phyloP scores from a whole-genome alignment of 1,140 invertebrate species.

The Zeugodacus cucurbitae region DNA sequence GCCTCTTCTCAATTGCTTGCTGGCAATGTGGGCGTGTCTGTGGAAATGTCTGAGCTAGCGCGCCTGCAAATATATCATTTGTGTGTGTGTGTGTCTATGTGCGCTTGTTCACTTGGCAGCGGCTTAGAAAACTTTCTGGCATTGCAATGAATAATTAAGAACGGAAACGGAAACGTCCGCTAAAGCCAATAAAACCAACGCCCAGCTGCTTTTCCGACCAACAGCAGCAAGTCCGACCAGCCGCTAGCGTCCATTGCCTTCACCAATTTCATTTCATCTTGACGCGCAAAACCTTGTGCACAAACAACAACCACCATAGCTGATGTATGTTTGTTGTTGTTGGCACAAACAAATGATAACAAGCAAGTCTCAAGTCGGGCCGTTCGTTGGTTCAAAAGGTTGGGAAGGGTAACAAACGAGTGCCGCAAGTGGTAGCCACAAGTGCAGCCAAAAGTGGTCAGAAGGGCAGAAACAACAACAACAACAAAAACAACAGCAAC shows the following conservation, averaged over 20 bases:
- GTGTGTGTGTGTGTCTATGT: neutral
- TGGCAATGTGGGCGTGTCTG: constrained; percentile 24
- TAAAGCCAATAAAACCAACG: constrained; percentile 34
- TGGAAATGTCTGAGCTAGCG: neutral
- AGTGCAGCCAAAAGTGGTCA: constrained; percentile 20
- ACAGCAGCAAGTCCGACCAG: neutral
- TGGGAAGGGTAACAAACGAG: neutral
- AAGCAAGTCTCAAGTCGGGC: neutral
- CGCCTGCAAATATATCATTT: neutral
- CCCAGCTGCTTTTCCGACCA: constrained; percentile 16
- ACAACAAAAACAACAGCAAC: no score
- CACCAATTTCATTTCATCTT: neutral
- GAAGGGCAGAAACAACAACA: neutral
- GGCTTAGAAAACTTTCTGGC: constrained; percentile 37
- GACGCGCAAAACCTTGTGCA: neutral
- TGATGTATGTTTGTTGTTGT: neutral
- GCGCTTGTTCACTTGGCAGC: neutral
- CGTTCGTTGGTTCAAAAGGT: neutral
- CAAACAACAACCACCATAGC: neutral
- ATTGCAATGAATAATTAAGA: constrained; percentile 37
- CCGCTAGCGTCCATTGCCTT: neutral
- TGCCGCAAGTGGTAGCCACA: neutral
- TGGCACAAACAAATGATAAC: neutral
- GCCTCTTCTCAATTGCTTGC: neutral
- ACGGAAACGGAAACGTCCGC: constrained; percentile 34